Percentiles rank a stretch among this genome's conserved stretches.
These are phyloP conservation scores for Drepana falcataria DNA, from an alignment of 2,888 invertebrate species.

Conservation along the genomic window DNA sequence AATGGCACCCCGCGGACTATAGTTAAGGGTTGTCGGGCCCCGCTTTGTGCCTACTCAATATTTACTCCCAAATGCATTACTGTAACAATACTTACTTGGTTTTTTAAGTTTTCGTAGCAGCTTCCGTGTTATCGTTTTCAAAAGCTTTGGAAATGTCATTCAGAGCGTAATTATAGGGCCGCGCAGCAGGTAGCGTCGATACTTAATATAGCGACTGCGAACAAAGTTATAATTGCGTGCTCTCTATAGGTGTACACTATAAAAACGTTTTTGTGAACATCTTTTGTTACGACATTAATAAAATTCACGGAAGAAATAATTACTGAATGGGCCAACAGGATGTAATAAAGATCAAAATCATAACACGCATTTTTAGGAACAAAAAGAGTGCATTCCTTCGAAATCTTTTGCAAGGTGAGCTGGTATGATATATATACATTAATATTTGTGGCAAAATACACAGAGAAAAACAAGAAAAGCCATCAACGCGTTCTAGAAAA, in stretches of 20 bases:
- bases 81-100: slow-evolving; percentile 74
- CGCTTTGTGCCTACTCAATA: slow-evolving; percentile 73
- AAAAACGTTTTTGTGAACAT: slow-evolving; percentile 42
- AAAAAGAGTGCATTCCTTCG: neutral
- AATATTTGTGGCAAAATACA: too few species aligned
- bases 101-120: slow-evolving; percentile 74
- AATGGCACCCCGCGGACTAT: slow-evolving; percentile 75
- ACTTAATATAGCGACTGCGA: slow-evolving; percentile 47
- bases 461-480: too few species aligned
- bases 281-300: slow-evolving; percentile 45
- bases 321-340: slow-evolving; percentile 15
- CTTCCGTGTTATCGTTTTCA: slow-evolving; percentile 78
- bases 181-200: slow-evolving; percentile 65
- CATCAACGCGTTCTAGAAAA: too few species aligned
- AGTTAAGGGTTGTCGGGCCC: slow-evolving; percentile 72
- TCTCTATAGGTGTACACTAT: slow-evolving; percentile 44
- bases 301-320: slow-evolving; percentile 34
- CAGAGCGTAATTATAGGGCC: slow-evolving; percentile 71
- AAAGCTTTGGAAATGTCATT: slow-evolving; percentile 71
- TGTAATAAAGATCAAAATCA: slow-evolving; percentile 3
- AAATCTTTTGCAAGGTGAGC: too few species aligned
- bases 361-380: neutral
- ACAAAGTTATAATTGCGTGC: slow-evolving; percentile 63
- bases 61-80: slow-evolving; percentile 78
- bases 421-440: too few species aligned